Conservation (phyloP, 1,140 invertebrate species). For the Diploscapter pachys region DNA sequence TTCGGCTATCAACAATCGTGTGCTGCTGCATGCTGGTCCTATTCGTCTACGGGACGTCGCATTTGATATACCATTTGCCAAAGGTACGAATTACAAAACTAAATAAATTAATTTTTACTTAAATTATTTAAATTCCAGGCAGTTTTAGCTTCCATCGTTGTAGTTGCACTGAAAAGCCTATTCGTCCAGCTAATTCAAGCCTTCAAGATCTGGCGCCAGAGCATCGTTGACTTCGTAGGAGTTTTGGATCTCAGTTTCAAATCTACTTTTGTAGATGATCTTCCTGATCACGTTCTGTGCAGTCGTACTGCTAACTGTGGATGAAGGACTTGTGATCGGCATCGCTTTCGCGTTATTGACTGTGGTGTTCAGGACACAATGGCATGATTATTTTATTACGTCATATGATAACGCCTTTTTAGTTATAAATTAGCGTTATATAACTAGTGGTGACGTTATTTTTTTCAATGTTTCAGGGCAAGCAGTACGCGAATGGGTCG, state of each 20-base stretch:
- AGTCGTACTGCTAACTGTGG: conserved; percentile 62
- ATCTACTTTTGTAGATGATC: conserved; percentile 55
- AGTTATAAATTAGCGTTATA: too few relatives aligned
- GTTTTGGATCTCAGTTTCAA: neutral
- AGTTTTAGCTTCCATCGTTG: conserved; percentile 61
- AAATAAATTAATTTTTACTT: too few relatives aligned
- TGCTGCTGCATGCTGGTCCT: conserved; percentile 59
- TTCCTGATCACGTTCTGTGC: conserved; percentile 62
- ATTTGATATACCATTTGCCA: conserved; percentile 60
- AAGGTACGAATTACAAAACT: conserved; percentile 41
- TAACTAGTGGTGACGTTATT: too few relatives aligned
- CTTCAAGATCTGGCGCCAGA: conserved; percentile 58
- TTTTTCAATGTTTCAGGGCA: conserved; percentile 17
- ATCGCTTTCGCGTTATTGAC: conserved; percentile 61
- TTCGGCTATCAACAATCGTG: conserved; percentile 58
- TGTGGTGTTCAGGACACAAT: conserved; percentile 62
- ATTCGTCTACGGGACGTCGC: conserved; percentile 60
- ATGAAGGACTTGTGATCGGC: conserved; percentile 61
- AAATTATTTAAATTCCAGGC: conserved; percentile 23
- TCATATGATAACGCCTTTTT: neutral
- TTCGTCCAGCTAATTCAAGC: conserved; percentile 61
- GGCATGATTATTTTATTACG: conserved; percentile 29
- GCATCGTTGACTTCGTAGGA: conserved; percentile 62
- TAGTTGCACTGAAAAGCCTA: conserved; percentile 62
- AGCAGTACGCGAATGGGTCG: conserved; percentile 41